phyloP scores from a whole-genome alignment of 1,140 invertebrate species.

The Spodoptera litura region DNA sequence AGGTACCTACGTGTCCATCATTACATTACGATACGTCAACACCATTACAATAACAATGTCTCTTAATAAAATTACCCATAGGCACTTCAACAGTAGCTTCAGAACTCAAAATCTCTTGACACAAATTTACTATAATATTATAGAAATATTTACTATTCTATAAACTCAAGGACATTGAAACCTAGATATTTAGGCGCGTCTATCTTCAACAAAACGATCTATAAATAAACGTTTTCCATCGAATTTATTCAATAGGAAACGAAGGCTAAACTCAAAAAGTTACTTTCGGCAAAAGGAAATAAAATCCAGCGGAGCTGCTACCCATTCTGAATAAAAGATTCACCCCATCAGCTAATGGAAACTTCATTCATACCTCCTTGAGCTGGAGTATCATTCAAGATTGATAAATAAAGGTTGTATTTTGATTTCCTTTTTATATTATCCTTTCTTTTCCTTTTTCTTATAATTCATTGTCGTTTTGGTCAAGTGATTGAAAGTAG shows the following conservation, averaged over 20 bases:
- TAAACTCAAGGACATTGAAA: too few species aligned
- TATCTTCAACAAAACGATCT: too few species aligned
- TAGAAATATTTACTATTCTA: too few species aligned
- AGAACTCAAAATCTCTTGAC: too few species aligned
- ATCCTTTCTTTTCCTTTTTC: not conserved
- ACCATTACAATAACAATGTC: too few species aligned
- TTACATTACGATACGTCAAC: too few species aligned
- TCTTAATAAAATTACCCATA: too few species aligned
- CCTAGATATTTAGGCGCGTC: too few species aligned
- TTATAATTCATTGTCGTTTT: not conserved
- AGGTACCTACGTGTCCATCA: too few species aligned
- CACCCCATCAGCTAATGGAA: conserved; percentile 23
- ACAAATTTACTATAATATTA: too few species aligned
- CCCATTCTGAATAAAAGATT: conserved; percentile 19
- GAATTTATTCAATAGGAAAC: not conserved
- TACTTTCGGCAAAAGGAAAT: not conserved
- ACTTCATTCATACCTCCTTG: not conserved
- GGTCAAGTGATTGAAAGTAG: not conserved
- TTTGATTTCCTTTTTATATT: not conserved
- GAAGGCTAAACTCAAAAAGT: not conserved
- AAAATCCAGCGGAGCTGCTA: not conserved
- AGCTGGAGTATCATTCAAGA: too few species aligned
- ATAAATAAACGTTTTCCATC: not conserved
- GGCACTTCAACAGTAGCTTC: too few species aligned
- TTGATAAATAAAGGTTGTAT: not conserved